Evolutionary conservation across 2,888 invertebrate species (phyloP), one percentile per base, ranked within the genome.

Genomic region (Bombylius discolor): DNA sequence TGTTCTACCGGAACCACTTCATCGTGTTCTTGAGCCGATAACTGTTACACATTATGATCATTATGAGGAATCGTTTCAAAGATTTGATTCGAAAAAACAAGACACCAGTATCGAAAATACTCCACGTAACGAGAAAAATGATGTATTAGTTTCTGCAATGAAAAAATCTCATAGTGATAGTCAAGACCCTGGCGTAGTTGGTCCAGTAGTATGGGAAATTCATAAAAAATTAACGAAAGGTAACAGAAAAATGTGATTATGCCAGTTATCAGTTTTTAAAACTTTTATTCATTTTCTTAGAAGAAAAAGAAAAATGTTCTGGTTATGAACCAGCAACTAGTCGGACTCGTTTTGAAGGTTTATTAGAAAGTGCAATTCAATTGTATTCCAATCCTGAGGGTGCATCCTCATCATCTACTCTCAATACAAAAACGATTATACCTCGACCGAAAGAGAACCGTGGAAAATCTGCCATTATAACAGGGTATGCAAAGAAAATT

Each of bases 181-280:
- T 62, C 82, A 83, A 49, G 90, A 90, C 73, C 89, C 90, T 0
- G 90, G 90, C 1, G 85, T 89, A 5, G 81, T 90, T 42, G 89
- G 90, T 0, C 90, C 90, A 0, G 74, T 89, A 53, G 89, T 89
- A 7, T 90, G 89, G 89, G 86, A 86, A 68, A 76, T 87, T 57
- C 87, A 87, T 66, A 83, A 84, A 66, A 85, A 85, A 68, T 75
- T 84, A 50, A 79, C 79, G 53, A 59, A 59, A 53, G 66, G 64
- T 57, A 67, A 66, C 23, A 59, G 63, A 61, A 23, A n/a, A 46
- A 46, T 14, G 4, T 4, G 8, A 11, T 42, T 42, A 59, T 42
- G 4, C 39, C n/a, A 14, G 12, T n/a, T 45, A 11, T n/a, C 4
- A 45, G 5, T 45, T 45, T 45, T 45, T 5, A 45, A 5, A 14